Base-by-base conservation (phyloP, 2,797 vertebrate species). In the Sciurus vulgaris region DNA sequence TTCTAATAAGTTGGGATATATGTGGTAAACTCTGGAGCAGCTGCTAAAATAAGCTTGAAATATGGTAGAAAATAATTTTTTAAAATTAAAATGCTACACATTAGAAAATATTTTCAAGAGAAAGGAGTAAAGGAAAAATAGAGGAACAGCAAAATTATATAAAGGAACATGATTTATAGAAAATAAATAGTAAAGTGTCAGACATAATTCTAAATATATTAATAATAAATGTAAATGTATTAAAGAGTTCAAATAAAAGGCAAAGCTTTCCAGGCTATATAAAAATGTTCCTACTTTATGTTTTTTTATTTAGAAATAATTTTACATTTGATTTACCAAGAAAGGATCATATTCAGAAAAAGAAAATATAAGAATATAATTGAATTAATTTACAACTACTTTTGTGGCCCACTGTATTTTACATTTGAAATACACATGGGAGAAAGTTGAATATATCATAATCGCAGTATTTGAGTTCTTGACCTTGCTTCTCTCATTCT, bases 311-410 rank as follows among this genome's bases (percentile, higher is more conserved):
- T 47, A 28, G 35, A 83, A 78, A 41, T n/a, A 90, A 82, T 26
- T 9, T 74, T 44, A 69, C 73, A 63, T 72, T 90, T 76, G 26
- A 73, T 35, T 41, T 49, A 61, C 59, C 28, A 91, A 35, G 65
- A 56, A 72, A 38, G 3, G 12, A 28, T 47, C 78, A 92, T 54
- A 72, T 47, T 87, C 11, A 86, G 47, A 7, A 61, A 61, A 59
- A 89, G 51, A 69, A 83, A 93, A 86, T 83, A 89, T 76, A 51
- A 83, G 30, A 91, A 24, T 8, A 63, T 67, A 89, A 90, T 17
- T 59, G 11, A 89, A 54, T 76, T 89, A 65, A 59, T 17, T 87
- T 73, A 14, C 35, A 90, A 74, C 38, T 73, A 61, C 49, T 95
- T 91, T 93, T 91, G 76, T 89, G 59, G 30, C 26, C 56, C 54